phyloP scores from a whole-genome alignment of 2,888 invertebrate genomes.

The Spodoptera exigua region DNA sequence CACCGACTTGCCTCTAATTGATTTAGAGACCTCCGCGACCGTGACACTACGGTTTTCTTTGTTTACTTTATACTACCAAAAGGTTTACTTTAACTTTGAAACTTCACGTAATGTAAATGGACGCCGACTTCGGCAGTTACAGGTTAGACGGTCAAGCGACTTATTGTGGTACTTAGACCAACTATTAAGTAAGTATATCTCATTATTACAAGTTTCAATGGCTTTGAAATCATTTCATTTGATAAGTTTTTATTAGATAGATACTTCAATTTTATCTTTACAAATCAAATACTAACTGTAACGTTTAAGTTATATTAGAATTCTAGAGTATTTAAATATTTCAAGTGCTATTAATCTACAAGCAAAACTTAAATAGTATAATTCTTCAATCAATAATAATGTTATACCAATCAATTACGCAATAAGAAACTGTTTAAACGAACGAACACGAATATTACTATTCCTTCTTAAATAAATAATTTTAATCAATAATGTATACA shows the following conservation, averaged over 20 bases:
- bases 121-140: conserved; percentile 32
- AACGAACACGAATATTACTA: too few species aligned
- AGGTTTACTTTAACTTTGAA: conserved; percentile 62
- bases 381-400: too few species aligned
- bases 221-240: conserved; percentile 12
- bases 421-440: too few species aligned
- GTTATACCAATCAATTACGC: too few species aligned
- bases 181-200: conserved; percentile 9
- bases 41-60: conserved; percentile 73
- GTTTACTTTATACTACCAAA: conserved; percentile 68
- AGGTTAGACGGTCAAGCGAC: conserved; percentile 29
- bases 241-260: conserved; percentile 5
- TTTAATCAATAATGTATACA: too few species aligned
- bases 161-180: conserved; percentile 9
- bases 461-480: too few species aligned
- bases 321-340: too few species aligned
- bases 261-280: not conserved
- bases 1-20: conserved; percentile 82
- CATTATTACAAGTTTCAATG: conserved; percentile 11
- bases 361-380: too few species aligned
- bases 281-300: conserved; percentile 2
- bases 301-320: conserved; percentile 1
- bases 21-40: conserved; percentile 79
- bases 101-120: conserved; percentile 58
- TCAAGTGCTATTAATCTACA: too few species aligned